Evolutionary conservation across 2,113 vertebrate genomes (phyloP).

Genomic region (Columba livia): DNA sequence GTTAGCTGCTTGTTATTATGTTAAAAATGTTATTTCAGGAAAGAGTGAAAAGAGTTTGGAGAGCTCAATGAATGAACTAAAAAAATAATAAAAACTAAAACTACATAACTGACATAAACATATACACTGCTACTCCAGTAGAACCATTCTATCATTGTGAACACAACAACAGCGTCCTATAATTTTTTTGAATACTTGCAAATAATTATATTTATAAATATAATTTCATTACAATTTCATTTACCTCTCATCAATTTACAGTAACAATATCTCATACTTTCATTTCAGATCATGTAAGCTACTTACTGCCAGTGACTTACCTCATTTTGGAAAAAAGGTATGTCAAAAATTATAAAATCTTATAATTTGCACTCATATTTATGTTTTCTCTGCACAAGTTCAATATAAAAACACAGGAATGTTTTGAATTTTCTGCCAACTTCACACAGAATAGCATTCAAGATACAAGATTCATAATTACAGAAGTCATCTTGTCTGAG

Average conservation of each 20-base stretch:
- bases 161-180: neutral
- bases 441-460: neutral
- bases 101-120: neutral
- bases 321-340: neutral
- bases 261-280: neutral
- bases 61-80: neutral
- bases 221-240: neutral
- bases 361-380: neutral
- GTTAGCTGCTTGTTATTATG: neutral
- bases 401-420: neutral
- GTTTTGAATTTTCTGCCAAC: neutral
- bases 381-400: neutral
- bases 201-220: neutral
- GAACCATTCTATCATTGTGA: neutral
- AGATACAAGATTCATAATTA: neutral
- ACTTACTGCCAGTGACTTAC: neutral
- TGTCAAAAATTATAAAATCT: neutral
- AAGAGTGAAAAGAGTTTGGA: neutral
- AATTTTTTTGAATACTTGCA: neutral
- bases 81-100: neutral
- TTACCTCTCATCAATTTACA: neutral
- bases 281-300: neutral
- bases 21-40: neutral
- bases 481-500: neutral
- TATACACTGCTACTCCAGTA: neutral